phyloP scores from a whole-genome alignment of 2,888 invertebrate species.

The Polylopha cassiicola region DNA sequence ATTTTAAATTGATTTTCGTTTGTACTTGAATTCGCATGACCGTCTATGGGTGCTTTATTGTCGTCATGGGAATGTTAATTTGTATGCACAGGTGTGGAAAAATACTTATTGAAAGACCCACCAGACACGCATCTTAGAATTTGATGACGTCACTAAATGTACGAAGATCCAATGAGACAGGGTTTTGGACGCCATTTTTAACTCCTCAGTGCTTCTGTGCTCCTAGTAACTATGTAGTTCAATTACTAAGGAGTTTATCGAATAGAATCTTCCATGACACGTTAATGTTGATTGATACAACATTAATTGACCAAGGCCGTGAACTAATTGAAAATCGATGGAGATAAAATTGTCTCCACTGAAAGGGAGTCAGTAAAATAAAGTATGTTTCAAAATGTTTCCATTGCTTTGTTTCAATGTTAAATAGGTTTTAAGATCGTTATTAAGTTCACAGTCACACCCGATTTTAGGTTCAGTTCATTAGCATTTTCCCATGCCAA shows the following conservation, averaged over 20 bases:
- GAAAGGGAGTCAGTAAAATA: too few species aligned
- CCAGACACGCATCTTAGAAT: not conserved
- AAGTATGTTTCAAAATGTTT: too few species aligned
- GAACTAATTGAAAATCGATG: not conserved
- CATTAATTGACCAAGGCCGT: conserved; percentile 1
- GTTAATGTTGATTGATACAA: not conserved
- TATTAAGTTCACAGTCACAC: too few species aligned
- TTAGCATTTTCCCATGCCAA: conserved; percentile 12
- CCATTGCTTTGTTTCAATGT: too few species aligned
- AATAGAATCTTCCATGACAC: conserved; percentile 1
- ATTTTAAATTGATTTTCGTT: not conserved
- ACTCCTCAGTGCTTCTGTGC: not conserved
- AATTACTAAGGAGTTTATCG: not conserved
- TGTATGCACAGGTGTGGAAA: conserved; percentile 8
- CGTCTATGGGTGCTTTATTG: not conserved
- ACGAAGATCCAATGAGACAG: too few species aligned
- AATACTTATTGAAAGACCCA: not conserved
- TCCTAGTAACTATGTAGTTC: not conserved
- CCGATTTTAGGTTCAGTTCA: too few species aligned
- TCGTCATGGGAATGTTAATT: conserved; percentile 11
- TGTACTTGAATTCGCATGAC: not conserved
- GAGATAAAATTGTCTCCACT: too few species aligned
- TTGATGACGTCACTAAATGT: too few species aligned
- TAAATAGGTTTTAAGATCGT: too few species aligned
- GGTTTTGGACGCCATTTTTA: not conserved